Conservation (phyloP, 2,888 invertebrate species). For the Nomada lathburiana region DNA sequence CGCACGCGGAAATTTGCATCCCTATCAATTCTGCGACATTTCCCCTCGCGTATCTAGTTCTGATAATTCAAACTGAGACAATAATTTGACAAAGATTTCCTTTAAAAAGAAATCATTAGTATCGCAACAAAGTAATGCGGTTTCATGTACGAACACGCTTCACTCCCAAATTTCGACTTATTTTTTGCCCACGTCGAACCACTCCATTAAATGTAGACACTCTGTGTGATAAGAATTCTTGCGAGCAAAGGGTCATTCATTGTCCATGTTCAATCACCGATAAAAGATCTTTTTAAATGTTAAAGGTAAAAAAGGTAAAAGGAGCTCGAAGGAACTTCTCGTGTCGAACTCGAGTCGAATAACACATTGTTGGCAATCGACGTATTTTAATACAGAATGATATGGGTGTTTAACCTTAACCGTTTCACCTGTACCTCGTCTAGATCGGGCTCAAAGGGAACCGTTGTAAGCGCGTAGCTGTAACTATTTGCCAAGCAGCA, state of each 20-base stretch:
- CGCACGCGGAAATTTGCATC: neutral
- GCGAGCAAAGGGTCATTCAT: neutral
- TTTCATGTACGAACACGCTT: neutral
- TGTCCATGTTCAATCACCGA: neutral
- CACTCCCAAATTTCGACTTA: too few species aligned
- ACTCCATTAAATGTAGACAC: neutral
- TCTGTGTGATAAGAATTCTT: neutral
- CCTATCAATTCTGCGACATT: too few species aligned
- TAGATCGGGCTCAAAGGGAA: constrained; percentile 34
- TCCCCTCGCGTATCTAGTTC: too few species aligned
- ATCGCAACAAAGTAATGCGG: neutral
- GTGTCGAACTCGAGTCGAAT: neutral
- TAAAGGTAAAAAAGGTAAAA: too few species aligned
- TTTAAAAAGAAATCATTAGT: neutral
- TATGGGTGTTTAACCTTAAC: constrained; percentile 22
- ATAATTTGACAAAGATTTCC: too few species aligned
- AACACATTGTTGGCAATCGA: constrained; percentile 5
- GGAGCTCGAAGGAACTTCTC: too few species aligned
- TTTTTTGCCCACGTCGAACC: too few species aligned
- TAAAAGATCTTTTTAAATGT: neutral
- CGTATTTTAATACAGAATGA: constrained; percentile 23
- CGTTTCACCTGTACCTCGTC: neutral
- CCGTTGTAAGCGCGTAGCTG: neutral
- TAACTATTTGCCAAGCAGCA: constrained; percentile 43
- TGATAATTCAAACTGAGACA: too few species aligned